Base-by-base conservation (phyloP, 2,888 invertebrate genomes). In the Athripsodes cinereus region DNA sequence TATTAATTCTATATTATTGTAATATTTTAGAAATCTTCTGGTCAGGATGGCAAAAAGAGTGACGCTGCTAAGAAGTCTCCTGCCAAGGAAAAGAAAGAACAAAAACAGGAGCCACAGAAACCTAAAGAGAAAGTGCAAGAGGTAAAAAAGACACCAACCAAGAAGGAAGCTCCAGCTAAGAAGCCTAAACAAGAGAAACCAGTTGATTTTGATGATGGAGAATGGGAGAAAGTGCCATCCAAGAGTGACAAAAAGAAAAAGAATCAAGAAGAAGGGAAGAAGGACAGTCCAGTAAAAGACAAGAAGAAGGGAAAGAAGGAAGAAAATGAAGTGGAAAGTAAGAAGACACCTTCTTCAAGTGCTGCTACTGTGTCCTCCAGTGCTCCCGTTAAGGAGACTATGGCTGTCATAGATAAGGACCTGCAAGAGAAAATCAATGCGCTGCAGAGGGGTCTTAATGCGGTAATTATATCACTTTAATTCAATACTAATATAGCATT, bases 161-260 rank as follows among this genome's bases (percentile, higher is more conserved):
- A 58, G 16, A 58, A 62, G 52, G 58, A 62, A 53, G 53, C 66
- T 68, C 2, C 44, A 2, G 46, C 26, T 19, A 78, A 74, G 65
- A 61, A 59, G 44, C 22, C 46, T 8, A 75, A 74, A 62, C 81
- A 80, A 65, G 65, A 68, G 19, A 88, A 88, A 69, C 87, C 87
- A 10, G 80, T 81, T 47, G 87, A 87, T 67, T 87, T 81, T 72
- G 87, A 88, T 71, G 87, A 88, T 66, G 88, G 85, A 48, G 81
- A 84, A 52, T 90, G 90, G 90, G 85, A 88, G 74, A 81, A 81
- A 65, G 85, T 88, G 65, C 75, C 86, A 61, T 81, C 85, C 67
- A 78, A 86, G 71, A 80, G 84, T 67, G 88, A 88, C 61, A 88
- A 88, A 70, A 89, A 88, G 69, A 79, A 81, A 59, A 87, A 86